Evolutionary conservation across 2,888 invertebrate species (phyloP).

Genomic region (Lasioglossum malachurum): DNA sequence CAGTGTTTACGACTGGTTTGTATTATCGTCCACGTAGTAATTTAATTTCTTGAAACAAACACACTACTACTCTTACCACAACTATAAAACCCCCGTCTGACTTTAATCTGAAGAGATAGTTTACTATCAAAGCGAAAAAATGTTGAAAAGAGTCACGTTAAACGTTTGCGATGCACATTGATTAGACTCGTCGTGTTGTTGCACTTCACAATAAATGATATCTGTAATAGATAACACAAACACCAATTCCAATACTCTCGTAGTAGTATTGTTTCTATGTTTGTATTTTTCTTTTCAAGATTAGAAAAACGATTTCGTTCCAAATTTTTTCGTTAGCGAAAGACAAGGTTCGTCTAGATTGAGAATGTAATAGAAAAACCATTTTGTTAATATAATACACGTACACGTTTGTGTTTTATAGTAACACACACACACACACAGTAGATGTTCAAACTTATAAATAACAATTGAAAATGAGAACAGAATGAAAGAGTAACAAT

Average conservation of each 20-base stretch:
- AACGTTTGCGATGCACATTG: conserved; percentile 40
- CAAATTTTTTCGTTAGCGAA: background rate
- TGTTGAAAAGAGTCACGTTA: background rate
- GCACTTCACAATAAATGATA: conserved; percentile 31
- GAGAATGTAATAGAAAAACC: conserved; percentile 12
- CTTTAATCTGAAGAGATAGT: background rate
- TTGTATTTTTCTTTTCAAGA: background rate
- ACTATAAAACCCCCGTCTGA: background rate
- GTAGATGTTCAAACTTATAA: background rate
- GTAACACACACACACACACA: no score
- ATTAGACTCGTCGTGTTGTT: conserved; percentile 21
- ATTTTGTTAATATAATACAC: conserved; percentile 15
- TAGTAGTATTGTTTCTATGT: conserved; percentile 3
- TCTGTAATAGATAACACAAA: conserved; percentile 29
- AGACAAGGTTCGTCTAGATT: conserved; percentile 24
- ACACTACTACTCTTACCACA: conserved; percentile 35
- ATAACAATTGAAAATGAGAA: background rate
- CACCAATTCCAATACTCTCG: conserved; percentile 12
- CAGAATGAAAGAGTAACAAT: background rate
- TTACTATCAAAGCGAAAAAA: background rate
- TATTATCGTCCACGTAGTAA: conserved; percentile 73
- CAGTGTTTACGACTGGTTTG: conserved; percentile 97
- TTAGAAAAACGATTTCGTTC: background rate
- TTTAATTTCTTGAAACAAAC: conserved; percentile 39
- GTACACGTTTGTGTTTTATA: conserved; percentile 27